Base-by-base conservation (phyloP, 2,113 vertebrate genomes). In the Pao palembangensis region DNA sequence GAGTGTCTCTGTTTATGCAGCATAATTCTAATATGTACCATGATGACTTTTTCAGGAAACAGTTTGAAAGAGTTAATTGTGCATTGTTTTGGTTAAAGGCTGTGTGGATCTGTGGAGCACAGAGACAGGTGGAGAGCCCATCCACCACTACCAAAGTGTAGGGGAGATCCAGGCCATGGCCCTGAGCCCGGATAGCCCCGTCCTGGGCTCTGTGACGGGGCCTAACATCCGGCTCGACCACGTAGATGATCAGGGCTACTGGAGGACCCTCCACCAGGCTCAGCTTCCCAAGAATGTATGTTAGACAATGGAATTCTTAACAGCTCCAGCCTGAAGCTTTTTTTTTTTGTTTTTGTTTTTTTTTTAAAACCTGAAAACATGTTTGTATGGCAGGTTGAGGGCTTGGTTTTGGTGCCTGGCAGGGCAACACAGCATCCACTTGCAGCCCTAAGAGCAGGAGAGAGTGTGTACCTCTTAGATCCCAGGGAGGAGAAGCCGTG, bases 101-200 rank as follows among this genome's bases (percentile, higher is more conserved):
- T 90, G 88, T n/a, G 76, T 99, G 28, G 93, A 94, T 21, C 82
- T 98, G 10, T 99, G 97, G 97, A 95, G 91, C 83, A 89, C 92
- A 57, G 88, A 92, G 82, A 83, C 90, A 0, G 93, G 92, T 0
- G 90, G 73, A 34, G 90, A 93, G 70, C 95, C 97, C 1, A 55
- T 96, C 79, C 92, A 94, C 68, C 91, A 82, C 50, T 95, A 92
- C 83, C 94, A 94, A 81, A 92, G 90, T 28, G 87, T 92, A 1
- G 94, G 90, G 58, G 88, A 64, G 81, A 82, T 95, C 52, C 92
- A 93, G 74, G 91, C 88, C 0, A 17, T 99, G 5, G 91, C 92
- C 4, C 87, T 98, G 31, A 90, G 91, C 59, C 60, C 76, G 0
- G 92, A 93, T 4, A 75, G 85, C 0, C 66, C 92, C 0, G 57